Conservation (phyloP, 2,888 invertebrate species). For the Pomacea canaliculata region DNA sequence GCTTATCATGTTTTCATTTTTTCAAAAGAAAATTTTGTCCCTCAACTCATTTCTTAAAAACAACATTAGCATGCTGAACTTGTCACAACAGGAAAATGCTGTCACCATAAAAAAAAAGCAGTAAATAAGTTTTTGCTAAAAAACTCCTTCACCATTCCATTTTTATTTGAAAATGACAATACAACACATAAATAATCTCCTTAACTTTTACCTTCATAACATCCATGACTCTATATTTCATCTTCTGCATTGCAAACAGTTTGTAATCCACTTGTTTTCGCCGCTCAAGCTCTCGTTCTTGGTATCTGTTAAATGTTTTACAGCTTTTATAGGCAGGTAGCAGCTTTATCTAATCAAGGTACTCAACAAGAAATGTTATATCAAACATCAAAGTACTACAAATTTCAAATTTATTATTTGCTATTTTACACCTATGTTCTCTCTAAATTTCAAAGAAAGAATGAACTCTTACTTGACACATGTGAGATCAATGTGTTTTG, state of each 20-base stretch:
- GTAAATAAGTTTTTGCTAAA: not conserved
- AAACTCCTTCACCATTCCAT: no score
- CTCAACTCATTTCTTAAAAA: no score
- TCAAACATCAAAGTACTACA: no score
- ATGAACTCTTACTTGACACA: slow-evolving; percentile 42
- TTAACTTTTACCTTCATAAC: slow-evolving; percentile 30
- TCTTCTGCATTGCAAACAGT: slow-evolving; percentile 31
- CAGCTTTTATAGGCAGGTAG: not conserved
- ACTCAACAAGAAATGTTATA: not conserved
- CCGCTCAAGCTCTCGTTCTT: slow-evolving; percentile 42
- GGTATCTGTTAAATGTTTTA: slow-evolving; percentile 32
- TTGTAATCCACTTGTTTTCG: slow-evolving; percentile 36
- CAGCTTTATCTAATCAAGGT: not conserved
- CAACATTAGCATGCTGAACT: no score
- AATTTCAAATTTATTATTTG: no score
- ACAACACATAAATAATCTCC: not conserved
- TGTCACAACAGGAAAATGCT: no score
- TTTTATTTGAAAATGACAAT: not conserved
- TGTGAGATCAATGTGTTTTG: slow-evolving; percentile 42
- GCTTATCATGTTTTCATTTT: no score
- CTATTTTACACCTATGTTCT: not conserved
- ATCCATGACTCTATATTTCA: slow-evolving; percentile 44
- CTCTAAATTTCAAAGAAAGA: not conserved
- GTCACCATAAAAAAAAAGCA: not conserved
- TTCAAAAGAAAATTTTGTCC: no score